Base-by-base conservation (phyloP, 2,797 vertebrate species). In the Falco concolor region DNA sequence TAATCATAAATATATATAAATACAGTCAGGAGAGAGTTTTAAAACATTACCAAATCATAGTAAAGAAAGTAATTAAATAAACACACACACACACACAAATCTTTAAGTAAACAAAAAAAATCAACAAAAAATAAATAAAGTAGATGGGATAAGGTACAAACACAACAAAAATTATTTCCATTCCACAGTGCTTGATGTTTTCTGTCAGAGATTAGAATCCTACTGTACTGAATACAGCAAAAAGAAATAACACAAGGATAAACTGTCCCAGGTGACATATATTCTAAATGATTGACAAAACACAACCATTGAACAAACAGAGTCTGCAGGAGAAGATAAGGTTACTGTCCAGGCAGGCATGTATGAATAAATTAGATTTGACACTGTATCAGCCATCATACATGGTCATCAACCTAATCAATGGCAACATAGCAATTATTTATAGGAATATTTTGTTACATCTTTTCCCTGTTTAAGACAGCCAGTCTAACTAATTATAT, bases 191-290 rank as follows among this genome's bases (percentile, higher is more conserved):
- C 6, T 84, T 60, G 32, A 36, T 45, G 22, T 61, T 86, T 90
- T 76, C 20, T 93, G 32, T 57, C n/a, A 82, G 50, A 25, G 9
- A 80, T 94, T 83, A 87, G 25, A 82, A 70, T 95, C 21, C 28
- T 7, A 30, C 25, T 70, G 8, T 57, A 74, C 14, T 77, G 36
- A 30, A 72, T 8, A 25, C 6, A 57, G 60, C 8, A 75, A 70
- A 89, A 83, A 80, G 3, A 70, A 90, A n/a, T n/a, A 82, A 53
- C 12, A 72, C 21, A 42, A 73, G 28, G 27, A 16, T 13, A 84
- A 32, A 47, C 5, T 82, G 56, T 70, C 49, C 52, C 67, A 89
- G 34, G 65, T 38, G 40, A 11, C 4, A 87, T 44, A 20, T 67
- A 53, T 45, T 82, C 25, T 89, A 65, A 89, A 63, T 27, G 69